Conservation (phyloP, 2,113 vertebrate genomes). For the Ibidorhyncha struthersii region DNA sequence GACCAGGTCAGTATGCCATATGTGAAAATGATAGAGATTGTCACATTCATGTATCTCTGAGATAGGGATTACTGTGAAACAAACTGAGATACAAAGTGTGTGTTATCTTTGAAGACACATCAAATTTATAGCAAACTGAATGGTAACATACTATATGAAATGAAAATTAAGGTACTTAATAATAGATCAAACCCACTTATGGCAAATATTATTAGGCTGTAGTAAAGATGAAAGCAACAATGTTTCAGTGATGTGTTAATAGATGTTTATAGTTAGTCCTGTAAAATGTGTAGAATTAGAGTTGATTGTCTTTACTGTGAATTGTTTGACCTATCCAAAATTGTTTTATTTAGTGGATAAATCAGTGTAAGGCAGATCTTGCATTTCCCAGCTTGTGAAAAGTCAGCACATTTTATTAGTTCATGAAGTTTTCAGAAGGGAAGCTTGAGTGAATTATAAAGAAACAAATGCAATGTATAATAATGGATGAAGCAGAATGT, state of each 20-base stretch:
- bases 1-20: slow-evolving; percentile 83
- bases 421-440: neutral
- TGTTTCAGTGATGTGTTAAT: neutral
- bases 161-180: neutral
- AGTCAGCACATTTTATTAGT: neutral
- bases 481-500: slow-evolving; percentile 14
- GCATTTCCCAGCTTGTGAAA: neutral
- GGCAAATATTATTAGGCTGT: neutral
- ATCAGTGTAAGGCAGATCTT: neutral
- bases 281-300: neutral
- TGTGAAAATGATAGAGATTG: neutral
- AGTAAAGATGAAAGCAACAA: neutral
- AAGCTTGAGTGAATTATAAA: neutral
- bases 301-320: neutral
- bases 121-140: neutral
- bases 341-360: neutral
- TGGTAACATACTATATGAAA: rapidly evolving
- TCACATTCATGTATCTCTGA: neutral
- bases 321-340: neutral
- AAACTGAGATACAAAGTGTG: neutral
- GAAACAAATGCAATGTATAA: neutral
- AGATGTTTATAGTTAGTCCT: neutral
- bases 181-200: neutral
- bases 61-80: neutral
- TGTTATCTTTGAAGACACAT: neutral